Conservation (phyloP, 2,113 vertebrate genomes). For the Engraulis encrasicolus region DNA sequence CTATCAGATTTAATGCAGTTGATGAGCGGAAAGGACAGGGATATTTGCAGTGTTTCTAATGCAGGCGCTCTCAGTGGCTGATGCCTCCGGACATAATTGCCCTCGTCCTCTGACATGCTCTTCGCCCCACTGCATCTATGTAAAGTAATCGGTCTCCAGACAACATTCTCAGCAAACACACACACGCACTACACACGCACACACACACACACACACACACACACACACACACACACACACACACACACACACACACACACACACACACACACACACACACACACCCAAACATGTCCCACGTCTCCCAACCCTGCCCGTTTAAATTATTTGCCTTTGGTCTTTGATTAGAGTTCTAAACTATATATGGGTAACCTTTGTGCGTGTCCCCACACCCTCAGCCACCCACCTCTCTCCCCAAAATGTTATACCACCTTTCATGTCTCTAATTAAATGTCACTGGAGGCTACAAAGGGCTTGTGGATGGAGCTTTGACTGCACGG, state of each 20-base stretch:
- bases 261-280: no score
- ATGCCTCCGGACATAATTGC: background rate
- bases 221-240: no score
- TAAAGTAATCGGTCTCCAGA: slow-evolving; percentile 17
- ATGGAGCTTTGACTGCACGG: slow-evolving; percentile 16
- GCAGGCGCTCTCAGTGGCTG: background rate
- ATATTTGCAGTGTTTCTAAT: background rate
- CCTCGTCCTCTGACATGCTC: background rate
- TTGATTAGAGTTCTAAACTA: slow-evolving; percentile 20
- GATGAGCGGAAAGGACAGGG: background rate
- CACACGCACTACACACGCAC: no score
- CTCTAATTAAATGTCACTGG: slow-evolving; percentile 50
- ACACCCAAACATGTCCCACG: no score
- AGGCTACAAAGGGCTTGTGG: slow-evolving; percentile 6
- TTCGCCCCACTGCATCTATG: background rate
- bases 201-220: no score
- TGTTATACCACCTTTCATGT: slow-evolving; percentile 41
- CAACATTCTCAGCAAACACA: background rate
- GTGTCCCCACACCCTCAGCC: no score
- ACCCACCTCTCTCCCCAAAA: slow-evolving; percentile 29
- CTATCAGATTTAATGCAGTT: background rate
- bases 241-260: no score
- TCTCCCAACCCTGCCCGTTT: background rate
- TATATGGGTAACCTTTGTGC: slow-evolving; percentile 40
- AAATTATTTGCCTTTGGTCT: slow-evolving; percentile 25